Percentiles rank a stretch among this genome's conserved stretches.
Conservation (phyloP, 2,888 invertebrate species). For the Epinotia ramella region DNA sequence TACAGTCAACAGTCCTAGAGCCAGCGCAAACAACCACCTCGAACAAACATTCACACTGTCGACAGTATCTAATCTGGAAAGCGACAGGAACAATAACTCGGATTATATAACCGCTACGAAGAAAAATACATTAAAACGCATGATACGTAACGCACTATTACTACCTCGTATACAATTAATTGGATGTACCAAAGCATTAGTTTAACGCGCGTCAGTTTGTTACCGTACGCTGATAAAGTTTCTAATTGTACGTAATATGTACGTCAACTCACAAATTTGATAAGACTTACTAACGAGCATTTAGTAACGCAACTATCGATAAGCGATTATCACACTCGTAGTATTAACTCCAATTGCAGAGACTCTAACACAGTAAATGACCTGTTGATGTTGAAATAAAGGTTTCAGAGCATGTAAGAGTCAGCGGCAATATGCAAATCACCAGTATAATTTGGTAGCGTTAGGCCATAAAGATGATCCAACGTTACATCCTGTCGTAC, state of each 20-base stretch:
- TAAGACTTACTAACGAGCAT: constrained; percentile 27
- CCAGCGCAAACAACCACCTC: constrained; percentile 73
- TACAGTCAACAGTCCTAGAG: constrained; percentile 66
- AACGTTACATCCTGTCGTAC: constrained; percentile 46
- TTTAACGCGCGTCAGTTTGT: constrained; percentile 9
- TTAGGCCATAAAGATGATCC: constrained; percentile 35
- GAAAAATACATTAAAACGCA: background rate
- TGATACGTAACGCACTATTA: background rate
- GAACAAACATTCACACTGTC: constrained; percentile 72
- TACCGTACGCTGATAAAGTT: constrained; percentile 35
- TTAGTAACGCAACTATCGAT: constrained; percentile 22
- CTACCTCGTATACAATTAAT: background rate
- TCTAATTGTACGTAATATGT: constrained; percentile 23
- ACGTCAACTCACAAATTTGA: constrained; percentile 30
- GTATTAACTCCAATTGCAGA: background rate
- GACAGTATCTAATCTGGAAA: constrained; percentile 76
- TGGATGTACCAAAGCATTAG: background rate
- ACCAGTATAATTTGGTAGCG: constrained; percentile 26
- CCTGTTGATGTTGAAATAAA: constrained; percentile 13
- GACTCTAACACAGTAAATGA: constrained; percentile 6
- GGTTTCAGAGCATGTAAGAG: background rate
- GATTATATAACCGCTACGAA: constrained; percentile 35
- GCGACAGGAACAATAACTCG: constrained; percentile 59
- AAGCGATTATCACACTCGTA: constrained; percentile 25
- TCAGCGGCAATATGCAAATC: constrained; percentile 34